Base-by-base conservation (phyloP, 2,888 invertebrate genomes). In the Alloplasta piceator region DNA sequence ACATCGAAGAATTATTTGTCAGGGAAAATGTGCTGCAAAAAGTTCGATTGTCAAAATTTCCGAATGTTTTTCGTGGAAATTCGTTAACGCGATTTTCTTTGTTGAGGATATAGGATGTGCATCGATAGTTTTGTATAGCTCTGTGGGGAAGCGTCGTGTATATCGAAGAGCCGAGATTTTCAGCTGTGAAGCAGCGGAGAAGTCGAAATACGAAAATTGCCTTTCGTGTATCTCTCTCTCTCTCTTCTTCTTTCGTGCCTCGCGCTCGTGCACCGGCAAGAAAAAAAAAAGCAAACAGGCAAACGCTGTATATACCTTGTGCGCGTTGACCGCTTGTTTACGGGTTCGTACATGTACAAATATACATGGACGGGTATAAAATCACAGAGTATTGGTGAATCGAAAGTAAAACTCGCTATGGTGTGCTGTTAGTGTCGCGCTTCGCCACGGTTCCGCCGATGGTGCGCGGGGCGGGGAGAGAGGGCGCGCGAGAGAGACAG, bases 401-500 rank as follows among this genome's bases (percentile, higher is more conserved):
- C 76, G 76, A 76, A 76, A 80, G 76, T 80, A 80, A 80, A 76
- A 76, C 64, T 73, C 55, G 74, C 63, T 73, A n/a, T 12, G 66
- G 16, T 67, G 74, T 38, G 43, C 58, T 43, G 50, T 58, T n/a
- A n/a, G 66, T 72, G 61, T 73, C 73, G 58, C 41, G 75, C 39
- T 56, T 63, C n/a, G 46, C 61, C 70, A 66, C 67, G 60, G 61
- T 38, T 60, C 43, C 14, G 61, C 43, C 39, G 14, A 43, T 9
- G 61, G 43, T 6, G 10, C 4, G 43, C 16, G 7, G 43, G 61
- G 7, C 14, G 61, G 61, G 12, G 6, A 61, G 61, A 61, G 61
- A 61, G 43, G 14, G 43, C 16, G 16, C 6, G 39, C 14, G 43
- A 6, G 55, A 14, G 55, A 10, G 7, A 9, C 6, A 16, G 16